Evolutionary conservation across 1,140 invertebrate species (phyloP).

Genomic region (Drosophila pseudoananassae): DNA sequence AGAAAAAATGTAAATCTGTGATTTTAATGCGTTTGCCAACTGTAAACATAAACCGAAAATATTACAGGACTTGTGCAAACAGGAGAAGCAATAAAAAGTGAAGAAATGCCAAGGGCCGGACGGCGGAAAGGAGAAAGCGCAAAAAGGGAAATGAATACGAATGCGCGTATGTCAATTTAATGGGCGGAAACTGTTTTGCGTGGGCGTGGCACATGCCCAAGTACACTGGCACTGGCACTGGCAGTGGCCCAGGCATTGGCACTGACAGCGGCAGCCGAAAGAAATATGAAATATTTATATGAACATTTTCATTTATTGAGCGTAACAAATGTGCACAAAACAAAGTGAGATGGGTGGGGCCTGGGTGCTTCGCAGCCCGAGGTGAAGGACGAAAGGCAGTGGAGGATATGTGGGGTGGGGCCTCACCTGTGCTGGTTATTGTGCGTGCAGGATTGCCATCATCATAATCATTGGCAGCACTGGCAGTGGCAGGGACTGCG

Average conservation of each 20-base stretch:
- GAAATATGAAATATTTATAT: conserved; percentile 83
- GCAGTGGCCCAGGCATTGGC: too few species aligned
- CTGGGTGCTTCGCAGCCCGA: conserved; percentile 28
- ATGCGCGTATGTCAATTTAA: conserved; percentile 81
- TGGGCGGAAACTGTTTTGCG: conserved; percentile 73
- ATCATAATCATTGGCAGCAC: conserved; percentile 67
- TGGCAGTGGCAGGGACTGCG: conserved; percentile 14
- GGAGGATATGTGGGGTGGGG: not conserved
- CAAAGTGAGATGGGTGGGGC: conserved; percentile 19
- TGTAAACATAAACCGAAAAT: conserved; percentile 83
- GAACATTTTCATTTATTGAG: conserved; percentile 81
- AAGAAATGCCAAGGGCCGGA: conserved; percentile 21
- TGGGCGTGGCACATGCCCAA: conserved; percentile 32
- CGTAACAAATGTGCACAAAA: conserved; percentile 79
- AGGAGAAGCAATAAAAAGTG: conserved; percentile 60
- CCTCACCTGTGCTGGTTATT: conserved; percentile 45
- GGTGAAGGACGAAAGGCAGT: conserved; percentile 49
- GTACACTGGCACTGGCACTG: not conserved
- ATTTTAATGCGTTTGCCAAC: conserved; percentile 82
- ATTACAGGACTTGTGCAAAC: conserved; percentile 82
- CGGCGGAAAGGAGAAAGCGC: not conserved
- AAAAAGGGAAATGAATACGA: conserved; percentile 72
- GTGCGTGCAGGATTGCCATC: conserved; percentile 78
- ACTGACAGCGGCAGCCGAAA: not conserved
- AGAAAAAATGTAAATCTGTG: conserved; percentile 82